Percentiles rank a stretch among this genome's conserved stretches.
These are phyloP conservation scores for Struthio camelus DNA, from an alignment of 2,113 vertebrate genomes.

Conservation along the genomic window DNA sequence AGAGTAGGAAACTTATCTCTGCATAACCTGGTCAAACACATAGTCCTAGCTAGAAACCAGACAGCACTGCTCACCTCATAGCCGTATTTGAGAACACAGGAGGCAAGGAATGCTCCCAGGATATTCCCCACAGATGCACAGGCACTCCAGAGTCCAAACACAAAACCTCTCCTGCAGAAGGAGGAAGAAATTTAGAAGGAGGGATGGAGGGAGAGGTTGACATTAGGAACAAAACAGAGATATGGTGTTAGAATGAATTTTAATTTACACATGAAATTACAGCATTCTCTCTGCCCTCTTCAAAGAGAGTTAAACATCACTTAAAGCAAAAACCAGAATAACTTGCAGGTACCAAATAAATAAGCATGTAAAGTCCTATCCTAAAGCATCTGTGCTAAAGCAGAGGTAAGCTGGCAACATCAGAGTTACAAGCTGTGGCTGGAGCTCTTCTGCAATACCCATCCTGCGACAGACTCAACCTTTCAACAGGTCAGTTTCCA, in stretches of 20 bases:
- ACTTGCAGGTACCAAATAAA: background rate
- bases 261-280: background rate
- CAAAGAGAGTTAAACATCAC: background rate
- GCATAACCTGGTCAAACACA: background rate
- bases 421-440: background rate
- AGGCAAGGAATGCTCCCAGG: conserved; percentile 92
- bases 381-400: background rate
- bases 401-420: background rate
- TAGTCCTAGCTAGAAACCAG: background rate
- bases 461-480: background rate
- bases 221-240: background rate
- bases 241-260: background rate
- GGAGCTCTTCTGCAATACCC: background rate
- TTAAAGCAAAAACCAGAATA: background rate
- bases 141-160: conserved; percentile 97
- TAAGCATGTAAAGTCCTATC: background rate
- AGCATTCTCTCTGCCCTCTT: background rate
- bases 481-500: background rate
- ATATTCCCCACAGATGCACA: conserved; percentile 98
- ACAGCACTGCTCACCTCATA: conserved; percentile 85
- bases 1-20: background rate
- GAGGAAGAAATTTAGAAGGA: background rate
- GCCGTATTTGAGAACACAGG: conserved; percentile 91
- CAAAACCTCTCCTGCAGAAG: conserved; percentile 85
- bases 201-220: rapidly evolving